Evolutionary conservation across 1,140 invertebrate genomes (phyloP).

Genomic region (Tribolium castaneum): DNA sequence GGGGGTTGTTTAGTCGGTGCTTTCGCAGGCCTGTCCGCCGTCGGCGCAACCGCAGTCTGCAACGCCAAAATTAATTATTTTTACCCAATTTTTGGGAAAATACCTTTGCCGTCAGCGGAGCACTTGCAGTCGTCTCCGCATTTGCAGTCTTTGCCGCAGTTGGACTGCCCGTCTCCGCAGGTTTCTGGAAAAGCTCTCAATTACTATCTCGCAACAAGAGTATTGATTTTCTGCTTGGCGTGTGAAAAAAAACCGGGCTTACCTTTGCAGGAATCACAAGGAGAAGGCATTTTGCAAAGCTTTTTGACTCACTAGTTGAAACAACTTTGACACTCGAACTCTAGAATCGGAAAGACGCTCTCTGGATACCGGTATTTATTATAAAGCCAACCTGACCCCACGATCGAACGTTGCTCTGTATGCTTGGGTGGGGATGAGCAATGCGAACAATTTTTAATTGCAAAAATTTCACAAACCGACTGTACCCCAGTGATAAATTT

Average conservation of each 20-base stretch:
- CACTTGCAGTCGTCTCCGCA: conserved; percentile 61
- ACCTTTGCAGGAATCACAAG: conserved; percentile 57
- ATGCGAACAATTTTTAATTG: conserved; percentile 25
- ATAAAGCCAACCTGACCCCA: not conserved
- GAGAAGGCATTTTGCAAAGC: conserved; percentile 52
- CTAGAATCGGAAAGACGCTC: conserved; percentile 24
- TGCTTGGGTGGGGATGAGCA: conserved; percentile 15
- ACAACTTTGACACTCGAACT: conserved; percentile 10
- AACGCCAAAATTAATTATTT: not conserved
- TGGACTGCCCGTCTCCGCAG: conserved; percentile 53
- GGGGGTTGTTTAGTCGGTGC: conserved; percentile 27
- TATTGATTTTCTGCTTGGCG: not conserved
- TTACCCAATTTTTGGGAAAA: not conserved
- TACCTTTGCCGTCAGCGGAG: conserved; percentile 41
- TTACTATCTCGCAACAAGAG: not conserved
- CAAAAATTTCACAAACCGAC: not conserved
- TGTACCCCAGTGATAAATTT: no score
- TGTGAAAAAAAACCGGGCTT: not conserved
- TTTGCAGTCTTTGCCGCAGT: conserved; percentile 59
- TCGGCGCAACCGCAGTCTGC: conserved; percentile 42
- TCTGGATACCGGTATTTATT: conserved; percentile 35
- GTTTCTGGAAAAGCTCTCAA: conserved; percentile 45
- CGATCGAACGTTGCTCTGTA: conserved; percentile 42
- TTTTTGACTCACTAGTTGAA: not conserved
- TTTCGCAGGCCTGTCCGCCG: conserved; percentile 5